These are phyloP conservation scores for Carassius auratus DNA, from an alignment of 2,113 vertebrate species.

Conservation along the genomic window DNA sequence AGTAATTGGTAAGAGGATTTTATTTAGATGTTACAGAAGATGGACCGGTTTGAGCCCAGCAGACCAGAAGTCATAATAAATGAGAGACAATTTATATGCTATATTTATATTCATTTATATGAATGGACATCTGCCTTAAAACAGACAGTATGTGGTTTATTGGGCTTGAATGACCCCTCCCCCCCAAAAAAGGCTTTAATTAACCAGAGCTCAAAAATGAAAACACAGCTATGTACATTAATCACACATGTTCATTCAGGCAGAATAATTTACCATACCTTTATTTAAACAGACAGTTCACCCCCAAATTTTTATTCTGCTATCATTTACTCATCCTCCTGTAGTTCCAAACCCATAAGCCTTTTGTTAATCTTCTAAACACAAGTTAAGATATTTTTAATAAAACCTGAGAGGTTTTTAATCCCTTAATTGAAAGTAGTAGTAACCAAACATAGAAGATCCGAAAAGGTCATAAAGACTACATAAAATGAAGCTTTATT, in stretches of 20 bases:
- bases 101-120: too few relatives aligned
- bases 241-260: background rate
- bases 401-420: too few relatives aligned
- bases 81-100: background rate
- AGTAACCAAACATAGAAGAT: too few relatives aligned
- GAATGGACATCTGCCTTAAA: conserved; percentile 7
- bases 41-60: background rate
- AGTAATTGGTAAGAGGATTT: conserved; percentile 22
- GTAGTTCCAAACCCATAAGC: too few relatives aligned
- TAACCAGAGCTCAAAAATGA: background rate
- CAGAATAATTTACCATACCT: conserved; percentile 16
- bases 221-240: background rate
- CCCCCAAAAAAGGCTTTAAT: background rate
- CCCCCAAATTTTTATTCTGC: too few relatives aligned
- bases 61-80: conserved; percentile 21
- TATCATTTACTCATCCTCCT: too few relatives aligned
- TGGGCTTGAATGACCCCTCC: background rate
- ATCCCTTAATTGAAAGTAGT: too few relatives aligned
- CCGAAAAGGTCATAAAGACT: too few relatives aligned
- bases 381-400: too few relatives aligned
- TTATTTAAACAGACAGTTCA: background rate
- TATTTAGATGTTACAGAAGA: conserved; percentile 23
- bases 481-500: too few relatives aligned
- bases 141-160: background rate
- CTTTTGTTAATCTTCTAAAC: too few relatives aligned